phyloP scores from a whole-genome alignment of 2,888 invertebrate species.

The Linnaemya tessellans region DNA sequence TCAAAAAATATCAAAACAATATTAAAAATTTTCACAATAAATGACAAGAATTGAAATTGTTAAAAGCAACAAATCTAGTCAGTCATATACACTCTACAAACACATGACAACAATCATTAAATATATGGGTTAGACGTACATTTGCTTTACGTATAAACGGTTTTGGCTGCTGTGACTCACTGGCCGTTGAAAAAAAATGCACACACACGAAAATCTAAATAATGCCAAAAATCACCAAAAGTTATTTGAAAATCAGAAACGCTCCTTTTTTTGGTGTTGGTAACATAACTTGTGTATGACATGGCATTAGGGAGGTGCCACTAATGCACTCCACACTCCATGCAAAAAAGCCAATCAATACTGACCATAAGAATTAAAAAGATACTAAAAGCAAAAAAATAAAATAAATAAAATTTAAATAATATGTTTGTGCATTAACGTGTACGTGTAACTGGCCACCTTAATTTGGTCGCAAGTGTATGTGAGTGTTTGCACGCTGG shows the following conservation, averaged over 20 bases:
- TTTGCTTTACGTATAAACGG: constrained; percentile 42
- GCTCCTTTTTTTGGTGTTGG: constrained; percentile 60
- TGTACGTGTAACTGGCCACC: constrained; percentile 56
- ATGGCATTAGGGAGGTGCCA: constrained; percentile 70
- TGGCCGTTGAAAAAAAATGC: constrained; percentile 36
- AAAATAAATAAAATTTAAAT: background rate
- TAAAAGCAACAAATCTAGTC: constrained; percentile 46
- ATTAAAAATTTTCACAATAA: constrained; percentile 63
- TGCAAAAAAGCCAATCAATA: constrained; percentile 27
- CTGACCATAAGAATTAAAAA: constrained; percentile 16
- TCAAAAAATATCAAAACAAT: constrained; percentile 57
- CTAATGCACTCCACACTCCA: constrained; percentile 64
- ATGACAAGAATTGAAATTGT: constrained; percentile 63
- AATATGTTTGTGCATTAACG: constrained; percentile 22
- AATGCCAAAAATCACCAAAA: constrained; percentile 41
- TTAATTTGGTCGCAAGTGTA: constrained; percentile 27
- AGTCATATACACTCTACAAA: constrained; percentile 41
- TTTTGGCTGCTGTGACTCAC: constrained; percentile 66
- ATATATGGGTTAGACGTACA: constrained; percentile 49
- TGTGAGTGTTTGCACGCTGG: background rate
- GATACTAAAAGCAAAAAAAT: background rate
- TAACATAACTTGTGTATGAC: constrained; percentile 65
- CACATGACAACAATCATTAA: constrained; percentile 66
- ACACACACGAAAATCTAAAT: constrained; percentile 6
- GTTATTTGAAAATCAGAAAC: constrained; percentile 51